Conservation (phyloP, 2,113 vertebrate genomes). For the Grammomys surdaster region DNA sequence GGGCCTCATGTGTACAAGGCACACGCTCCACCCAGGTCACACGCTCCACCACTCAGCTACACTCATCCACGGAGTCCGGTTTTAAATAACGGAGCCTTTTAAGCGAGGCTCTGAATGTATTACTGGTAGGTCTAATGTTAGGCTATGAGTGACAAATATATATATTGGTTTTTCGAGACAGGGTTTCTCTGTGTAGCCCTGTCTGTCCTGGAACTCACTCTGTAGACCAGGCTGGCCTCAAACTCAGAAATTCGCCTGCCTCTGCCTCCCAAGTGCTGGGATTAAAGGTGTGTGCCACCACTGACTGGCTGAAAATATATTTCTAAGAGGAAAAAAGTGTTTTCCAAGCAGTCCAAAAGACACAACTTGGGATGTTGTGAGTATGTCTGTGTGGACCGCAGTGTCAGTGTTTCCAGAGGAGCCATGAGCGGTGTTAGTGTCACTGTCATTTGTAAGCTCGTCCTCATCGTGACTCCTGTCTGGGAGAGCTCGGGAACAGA, state of each 20-base stretch:
- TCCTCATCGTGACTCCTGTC: background rate
- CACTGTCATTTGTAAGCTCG: background rate
- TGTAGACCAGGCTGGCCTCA: too few relatives aligned
- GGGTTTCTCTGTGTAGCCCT: too few relatives aligned
- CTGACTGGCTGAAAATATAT: background rate
- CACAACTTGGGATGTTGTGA: background rate
- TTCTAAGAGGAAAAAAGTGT: background rate
- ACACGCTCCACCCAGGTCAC: fast-evolving
- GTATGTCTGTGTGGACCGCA: fast-evolving
- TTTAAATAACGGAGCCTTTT: background rate
- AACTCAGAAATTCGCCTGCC: too few relatives aligned
- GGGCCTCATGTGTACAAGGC: background rate
- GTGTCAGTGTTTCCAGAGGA: background rate
- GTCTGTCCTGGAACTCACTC: too few relatives aligned
- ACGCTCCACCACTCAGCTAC: background rate
- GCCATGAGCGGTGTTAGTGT: background rate
- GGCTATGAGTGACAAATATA: background rate
- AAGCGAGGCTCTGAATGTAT: background rate
- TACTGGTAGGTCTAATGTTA: background rate
- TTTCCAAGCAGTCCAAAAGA: background rate
- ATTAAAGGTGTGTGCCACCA: too few relatives aligned
- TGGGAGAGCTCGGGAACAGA: background rate
- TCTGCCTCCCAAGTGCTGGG: too few relatives aligned
- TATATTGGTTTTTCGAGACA: too few relatives aligned
- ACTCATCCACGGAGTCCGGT: background rate